Evolutionary conservation across 2,113 vertebrate species (phyloP), one percentile per base, ranked within the genome.

Genomic region (Microcebus tavaratra): DNA sequence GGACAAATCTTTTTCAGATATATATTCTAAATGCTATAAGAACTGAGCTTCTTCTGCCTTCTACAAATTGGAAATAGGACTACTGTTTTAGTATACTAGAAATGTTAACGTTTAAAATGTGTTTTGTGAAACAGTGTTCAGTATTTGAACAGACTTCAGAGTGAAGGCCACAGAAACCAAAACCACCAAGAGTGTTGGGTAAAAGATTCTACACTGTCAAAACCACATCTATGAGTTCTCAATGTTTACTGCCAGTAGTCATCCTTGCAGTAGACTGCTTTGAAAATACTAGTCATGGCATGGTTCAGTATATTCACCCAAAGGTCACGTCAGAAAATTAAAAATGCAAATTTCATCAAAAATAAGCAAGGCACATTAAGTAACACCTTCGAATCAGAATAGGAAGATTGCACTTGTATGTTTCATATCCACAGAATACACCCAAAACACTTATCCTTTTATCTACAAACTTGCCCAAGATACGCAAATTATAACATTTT

Each of bases 281-380:
- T 76, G 70, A 97, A 85, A 86, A 83, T 2, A 39, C 65, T 5
- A 94, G 61, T 63, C 78, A 42, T 39, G 91, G 48, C 57, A 65
- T 14, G 65, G 65, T 61, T 13, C 29, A 21, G 25, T 15, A 42
- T 7, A 31, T n/a, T 91, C 29, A 39, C 72, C 93, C 87, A 14
- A 50, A 72, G 48, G 53, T 29, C 45, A 17, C n/a, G 23, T 65
- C 61, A 94, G 79, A 79, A 91, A 89, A 84, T 14, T 79, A 88
- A 95, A 96, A 81, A 70, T 94, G 94, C 94, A 97, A 93, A 90
- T 87, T 48, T 97, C 95, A 96, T 80, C 84, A 85, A 96, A 98
- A 97, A 61, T 50, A 93, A 94, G 84, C 98, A 98, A 99, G 98
- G 99, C 98, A 98, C 98, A 94, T 0, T 2, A 94, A 97, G 96